phyloP scores from a whole-genome alignment of 1,140 invertebrate species.

The Brachionus calyciflorus region DNA sequence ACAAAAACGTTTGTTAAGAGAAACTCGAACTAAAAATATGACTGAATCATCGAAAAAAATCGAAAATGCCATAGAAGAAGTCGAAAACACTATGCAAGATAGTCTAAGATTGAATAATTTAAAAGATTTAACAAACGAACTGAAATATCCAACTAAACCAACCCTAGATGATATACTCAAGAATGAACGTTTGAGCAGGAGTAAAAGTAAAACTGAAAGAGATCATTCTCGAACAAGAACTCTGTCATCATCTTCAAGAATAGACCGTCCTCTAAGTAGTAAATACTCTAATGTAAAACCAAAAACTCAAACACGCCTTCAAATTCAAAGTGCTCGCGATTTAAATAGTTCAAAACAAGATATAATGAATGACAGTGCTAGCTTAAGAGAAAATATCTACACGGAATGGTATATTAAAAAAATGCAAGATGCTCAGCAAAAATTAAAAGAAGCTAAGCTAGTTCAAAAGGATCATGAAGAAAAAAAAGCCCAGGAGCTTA shows the following conservation, averaged over 20 bases:
- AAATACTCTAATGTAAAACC: conserved; percentile 40
- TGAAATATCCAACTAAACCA: conserved; percentile 33
- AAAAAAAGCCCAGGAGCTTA: conserved; percentile 21
- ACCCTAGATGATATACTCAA: conserved; percentile 11
- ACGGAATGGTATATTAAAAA: conserved; percentile 40
- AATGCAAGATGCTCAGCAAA: not conserved
- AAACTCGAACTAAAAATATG: conserved; percentile 37
- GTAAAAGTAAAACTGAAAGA: not conserved
- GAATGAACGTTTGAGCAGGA: conserved; percentile 16
- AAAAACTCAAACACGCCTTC: conserved; percentile 37
- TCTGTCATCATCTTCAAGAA: not conserved
- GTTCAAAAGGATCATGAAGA: conserved; percentile 34
- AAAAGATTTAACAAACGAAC: conserved; percentile 6
- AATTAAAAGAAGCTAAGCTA: conserved; percentile 19
- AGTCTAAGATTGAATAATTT: conserved; percentile 35
- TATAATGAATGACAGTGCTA: conserved; percentile 26
- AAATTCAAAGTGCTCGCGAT: conserved; percentile 30
- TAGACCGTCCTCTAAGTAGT: not conserved
- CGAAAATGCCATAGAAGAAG: conserved; percentile 31
- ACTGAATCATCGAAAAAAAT: conserved; percentile 35
- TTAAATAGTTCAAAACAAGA: conserved; percentile 11
- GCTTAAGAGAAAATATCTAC: conserved; percentile 24
- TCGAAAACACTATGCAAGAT: conserved; percentile 40
- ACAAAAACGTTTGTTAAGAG: conserved; percentile 15
- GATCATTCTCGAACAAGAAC: not conserved